Base-by-base conservation (phyloP, 2,113 vertebrate species). In the Atractosteus spatula region DNA sequence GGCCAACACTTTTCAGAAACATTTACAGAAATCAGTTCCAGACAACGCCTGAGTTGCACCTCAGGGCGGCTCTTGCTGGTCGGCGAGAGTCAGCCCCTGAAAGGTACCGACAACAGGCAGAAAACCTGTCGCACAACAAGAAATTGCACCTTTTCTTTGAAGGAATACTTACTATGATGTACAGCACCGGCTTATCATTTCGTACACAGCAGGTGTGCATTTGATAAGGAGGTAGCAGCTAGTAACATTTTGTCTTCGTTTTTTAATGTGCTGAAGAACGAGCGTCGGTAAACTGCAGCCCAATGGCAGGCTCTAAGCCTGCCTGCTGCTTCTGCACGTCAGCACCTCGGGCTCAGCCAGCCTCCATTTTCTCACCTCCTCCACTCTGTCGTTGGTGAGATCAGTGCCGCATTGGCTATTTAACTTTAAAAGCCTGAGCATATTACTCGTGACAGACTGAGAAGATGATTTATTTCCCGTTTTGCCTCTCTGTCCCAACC, bases 341-440 rank as follows among this genome's bases (percentile, higher is more conserved):
- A 80, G 74, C 75, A 81, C 78, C 68, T 78, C 61, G 74, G 64
- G 72, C 68, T 79, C 61, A 73, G 72, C 54, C 69, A 80, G 59
- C 73, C 73, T 79, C 70, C 65, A 73, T 77, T 77, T 41, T 68
- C 69, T 74, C 74, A 69, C 79, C 79, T 72, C 79, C 41, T 62
- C 73, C 70, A 72, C 80, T 78, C 82, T 83, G 85, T 89, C 84
- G 84, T 76, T 76, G 78, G 81, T 76, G 77, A 74, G 76, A 87
- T 88, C 87, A 85, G 74, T 81, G 82, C 78, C 63, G 74, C 77
- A 71, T 78, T 82, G 74, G 77, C 84, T 87, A 80, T 81, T 86
- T 83, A 74, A 83, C 77, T 77, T 85, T 80, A 83, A 88, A 85
- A 76, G 78, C 14, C 16, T 69, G 72, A 55, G 72, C 62, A 71